Evolutionary conservation across 2,797 vertebrate species (phyloP), one percentile per base, ranked within the genome.

Genomic region (Micropoecilia bifurca): DNA sequence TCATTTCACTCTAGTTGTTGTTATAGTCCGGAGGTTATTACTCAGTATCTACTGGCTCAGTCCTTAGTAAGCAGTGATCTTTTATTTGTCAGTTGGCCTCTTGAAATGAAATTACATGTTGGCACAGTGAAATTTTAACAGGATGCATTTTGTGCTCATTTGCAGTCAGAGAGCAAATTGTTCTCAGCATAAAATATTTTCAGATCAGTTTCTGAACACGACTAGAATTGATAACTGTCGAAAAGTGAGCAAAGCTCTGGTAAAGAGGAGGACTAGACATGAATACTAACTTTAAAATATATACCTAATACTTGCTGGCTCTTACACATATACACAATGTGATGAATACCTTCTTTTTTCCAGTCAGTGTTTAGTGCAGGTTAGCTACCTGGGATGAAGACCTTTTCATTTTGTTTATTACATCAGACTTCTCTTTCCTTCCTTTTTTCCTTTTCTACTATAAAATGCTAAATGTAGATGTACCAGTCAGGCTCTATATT

Each of bases 151-250:
- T 57, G 39, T 81, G 68, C 59, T 85, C 69, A 87, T 80, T 85
- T 75, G 72, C 55, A 87, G 74, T 74, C 85, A 89, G 79, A 30
- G 75, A 72, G 76, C 4, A 73, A 71, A 76, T 80, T 4, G 69
- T 77, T 85, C 80, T 36, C 39, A 82, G 75, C 50, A 71, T 46
- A 79, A 79, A 76, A 88, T 83, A 83, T 87, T 87, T 88, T 82
- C 50, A 63, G 61, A 86, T 76, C 33, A 74, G 79, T 84, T 78
- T 85, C 79, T 82, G 83, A 86, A 79, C 73, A 73, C 50, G 71
- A 83, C 1, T 9, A 77, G 46, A 79, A 75, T 85, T 76, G 76
- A 77, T 75, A 73, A 82, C 46, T 77, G 71, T 59, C 25, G 59
- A 85, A 79, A 79, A 85, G n/a, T 9, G 9, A 76, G 80, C 84